A percentile compares a stretch with the other conserved stretches of the same genome.
phyloP scores from a whole-genome alignment of 2,113 vertebrate genomes.

The Nothoprocta perdicaria region DNA sequence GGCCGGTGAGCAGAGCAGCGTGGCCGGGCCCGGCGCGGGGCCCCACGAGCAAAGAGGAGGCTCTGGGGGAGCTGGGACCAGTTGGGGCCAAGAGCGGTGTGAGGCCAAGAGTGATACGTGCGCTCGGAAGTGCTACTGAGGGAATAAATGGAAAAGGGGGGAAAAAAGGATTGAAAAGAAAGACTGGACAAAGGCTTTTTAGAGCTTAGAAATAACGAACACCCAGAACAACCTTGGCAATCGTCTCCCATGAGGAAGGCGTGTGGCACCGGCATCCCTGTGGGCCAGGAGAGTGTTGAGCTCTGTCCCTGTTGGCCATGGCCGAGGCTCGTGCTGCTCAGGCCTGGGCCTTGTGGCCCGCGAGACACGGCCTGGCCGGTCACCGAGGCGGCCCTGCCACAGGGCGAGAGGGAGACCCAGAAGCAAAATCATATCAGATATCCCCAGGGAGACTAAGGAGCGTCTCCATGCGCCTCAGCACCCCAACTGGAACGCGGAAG shows the following conservation, averaged over 20 bases:
- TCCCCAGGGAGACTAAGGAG: neutral
- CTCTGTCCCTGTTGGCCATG: neutral
- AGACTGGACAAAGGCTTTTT: neutral
- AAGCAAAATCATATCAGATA: neutral
- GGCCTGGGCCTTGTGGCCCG: neutral
- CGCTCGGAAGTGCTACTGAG: neutral
- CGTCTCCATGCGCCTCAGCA: neutral
- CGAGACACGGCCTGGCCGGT: conserved; percentile 43
- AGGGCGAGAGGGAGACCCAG: neutral
- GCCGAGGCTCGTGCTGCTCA: neutral
- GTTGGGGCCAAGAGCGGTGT: conserved; percentile 27
- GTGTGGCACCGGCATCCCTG: neutral
- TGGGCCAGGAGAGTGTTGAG: neutral
- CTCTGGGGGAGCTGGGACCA: neutral
- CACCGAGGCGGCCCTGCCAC: neutral
- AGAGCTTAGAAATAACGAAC: conserved; percentile 24
- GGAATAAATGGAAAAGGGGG: neutral
- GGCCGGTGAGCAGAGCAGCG: neutral
- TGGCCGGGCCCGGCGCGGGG: neutral
- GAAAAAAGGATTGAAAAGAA: neutral
- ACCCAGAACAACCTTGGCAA: conserved; percentile 26
- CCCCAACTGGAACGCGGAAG: neutral
- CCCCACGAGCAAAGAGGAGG: neutral
- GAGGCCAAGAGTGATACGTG: neutral
- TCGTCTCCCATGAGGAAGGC: neutral